Conservation (phyloP, 2,797 vertebrate genomes). For the Sebastolobus alascanus region DNA sequence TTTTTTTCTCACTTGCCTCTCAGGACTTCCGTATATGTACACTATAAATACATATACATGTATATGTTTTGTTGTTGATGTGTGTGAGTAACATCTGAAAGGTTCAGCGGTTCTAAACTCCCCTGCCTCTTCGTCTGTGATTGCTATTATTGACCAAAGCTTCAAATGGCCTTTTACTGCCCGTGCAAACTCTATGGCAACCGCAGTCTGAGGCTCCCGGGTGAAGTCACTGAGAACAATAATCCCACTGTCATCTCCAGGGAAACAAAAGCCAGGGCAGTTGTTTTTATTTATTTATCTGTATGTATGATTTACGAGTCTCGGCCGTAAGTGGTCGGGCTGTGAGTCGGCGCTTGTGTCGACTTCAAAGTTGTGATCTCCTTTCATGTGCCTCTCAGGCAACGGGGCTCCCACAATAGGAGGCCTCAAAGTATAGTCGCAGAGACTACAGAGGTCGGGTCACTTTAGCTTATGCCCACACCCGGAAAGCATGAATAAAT, state of each 20-base stretch:
- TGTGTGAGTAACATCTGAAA: conserved; percentile 3
- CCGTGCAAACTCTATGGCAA: conserved; percentile 57
- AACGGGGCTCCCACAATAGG: conserved; percentile 58
- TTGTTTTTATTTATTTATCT: conserved; percentile 65
- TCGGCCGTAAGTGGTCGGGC: conserved; percentile 52
- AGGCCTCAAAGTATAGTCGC: conserved; percentile 73
- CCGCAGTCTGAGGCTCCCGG: conserved; percentile 32
- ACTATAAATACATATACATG: neutral
- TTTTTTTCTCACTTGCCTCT: neutral
- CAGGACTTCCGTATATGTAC: neutral
- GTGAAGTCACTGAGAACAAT: conserved; percentile 52
- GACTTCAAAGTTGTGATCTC: conserved; percentile 77
- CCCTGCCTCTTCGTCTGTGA: conserved; percentile 41
- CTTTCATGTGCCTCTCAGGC: conserved; percentile 76
- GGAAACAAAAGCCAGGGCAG: conserved; percentile 54
- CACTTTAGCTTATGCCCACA: conserved; percentile 51
- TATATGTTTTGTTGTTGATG: neutral
- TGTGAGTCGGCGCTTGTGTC: conserved; percentile 50
- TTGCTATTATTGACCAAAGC: conserved; percentile 58
- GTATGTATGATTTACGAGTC: conserved; percentile 60
- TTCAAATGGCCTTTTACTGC: conserved; percentile 51
- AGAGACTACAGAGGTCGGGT: conserved; percentile 56
- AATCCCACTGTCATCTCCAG: conserved; percentile 57
- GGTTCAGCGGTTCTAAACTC: conserved; percentile 6
- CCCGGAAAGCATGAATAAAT: conserved; percentile 57